Evolutionary conservation across 2,888 invertebrate species (phyloP).

Genomic region (Drosophila helvetica): DNA sequence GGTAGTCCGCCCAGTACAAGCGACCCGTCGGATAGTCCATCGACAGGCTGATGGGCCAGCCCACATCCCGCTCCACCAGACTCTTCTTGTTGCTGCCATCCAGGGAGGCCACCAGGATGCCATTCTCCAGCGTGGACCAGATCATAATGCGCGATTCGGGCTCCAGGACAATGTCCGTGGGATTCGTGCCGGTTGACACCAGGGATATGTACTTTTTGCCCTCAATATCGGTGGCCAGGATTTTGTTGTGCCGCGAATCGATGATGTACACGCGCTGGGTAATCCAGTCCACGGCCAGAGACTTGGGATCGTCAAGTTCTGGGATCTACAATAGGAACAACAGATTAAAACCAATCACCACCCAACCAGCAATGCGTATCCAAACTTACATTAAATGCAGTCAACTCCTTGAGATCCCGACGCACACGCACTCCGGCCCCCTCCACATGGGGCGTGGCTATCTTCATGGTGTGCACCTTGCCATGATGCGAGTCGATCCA

Average conservation of each 20-base stretch:
- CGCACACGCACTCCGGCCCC: conserved; percentile 67
- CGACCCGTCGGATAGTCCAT: conserved; percentile 90
- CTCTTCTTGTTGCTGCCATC: conserved; percentile 87
- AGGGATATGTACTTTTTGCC: conserved; percentile 82
- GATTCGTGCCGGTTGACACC: conserved; percentile 86
- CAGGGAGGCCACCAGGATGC: conserved; percentile 87
- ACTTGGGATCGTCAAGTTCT: conserved; percentile 88
- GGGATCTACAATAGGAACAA: conserved; percentile 82
- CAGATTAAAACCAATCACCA: background rate
- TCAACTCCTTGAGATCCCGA: conserved; percentile 81
- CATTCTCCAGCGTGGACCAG: conserved; percentile 90
- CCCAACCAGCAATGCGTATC: rapidly evolving
- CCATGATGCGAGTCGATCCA: conserved; percentile 84
- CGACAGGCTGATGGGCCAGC: conserved; percentile 91
- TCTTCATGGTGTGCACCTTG: conserved; percentile 83
- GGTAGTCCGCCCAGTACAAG: conserved; percentile 94
- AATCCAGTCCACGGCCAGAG: conserved; percentile 90
- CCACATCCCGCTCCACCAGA: conserved; percentile 86
- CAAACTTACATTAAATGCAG: conserved; percentile 81
- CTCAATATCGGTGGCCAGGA: conserved; percentile 82
- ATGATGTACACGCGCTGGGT: conserved; percentile 89
- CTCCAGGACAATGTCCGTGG: conserved; percentile 89
- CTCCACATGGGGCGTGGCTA: conserved; percentile 81
- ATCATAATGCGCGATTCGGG: conserved; percentile 87
- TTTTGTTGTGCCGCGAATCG: conserved; percentile 84